Evolutionary conservation across 2,113 vertebrate species (phyloP).

Genomic region (Macrotus californicus): DNA sequence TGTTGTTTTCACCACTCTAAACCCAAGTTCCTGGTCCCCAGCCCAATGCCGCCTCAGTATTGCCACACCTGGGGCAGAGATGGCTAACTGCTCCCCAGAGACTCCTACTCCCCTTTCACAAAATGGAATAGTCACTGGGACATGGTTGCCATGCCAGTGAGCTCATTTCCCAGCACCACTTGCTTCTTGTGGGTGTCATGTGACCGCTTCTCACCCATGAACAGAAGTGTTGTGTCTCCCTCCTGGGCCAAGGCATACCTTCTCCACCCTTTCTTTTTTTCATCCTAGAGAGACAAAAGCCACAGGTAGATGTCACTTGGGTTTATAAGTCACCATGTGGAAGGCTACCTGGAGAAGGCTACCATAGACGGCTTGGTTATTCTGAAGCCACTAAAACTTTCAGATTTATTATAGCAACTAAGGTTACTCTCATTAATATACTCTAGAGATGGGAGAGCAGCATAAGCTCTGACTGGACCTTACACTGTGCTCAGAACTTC

Average conservation of each 20-base stretch:
- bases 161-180: neutral
- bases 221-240: neutral
- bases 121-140: neutral
- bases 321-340: neutral
- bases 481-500: neutral
- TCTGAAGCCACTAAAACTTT: neutral
- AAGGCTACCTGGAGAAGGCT: conserved; percentile 5
- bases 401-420: neutral
- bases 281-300: neutral
- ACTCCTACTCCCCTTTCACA: neutral
- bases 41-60: neutral
- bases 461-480: fast-evolving
- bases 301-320: neutral
- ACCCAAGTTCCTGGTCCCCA: neutral
- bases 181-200: neutral
- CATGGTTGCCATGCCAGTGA: neutral
- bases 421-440: neutral
- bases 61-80: neutral
- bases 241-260: neutral
- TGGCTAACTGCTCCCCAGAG: neutral
- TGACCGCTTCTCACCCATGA: neutral
- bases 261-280: neutral
- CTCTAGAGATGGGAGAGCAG: neutral
- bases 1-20: conserved; percentile 22
- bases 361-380: neutral